phyloP scores from a whole-genome alignment of 2,888 invertebrate genomes.

The Litoditis marina region DNA sequence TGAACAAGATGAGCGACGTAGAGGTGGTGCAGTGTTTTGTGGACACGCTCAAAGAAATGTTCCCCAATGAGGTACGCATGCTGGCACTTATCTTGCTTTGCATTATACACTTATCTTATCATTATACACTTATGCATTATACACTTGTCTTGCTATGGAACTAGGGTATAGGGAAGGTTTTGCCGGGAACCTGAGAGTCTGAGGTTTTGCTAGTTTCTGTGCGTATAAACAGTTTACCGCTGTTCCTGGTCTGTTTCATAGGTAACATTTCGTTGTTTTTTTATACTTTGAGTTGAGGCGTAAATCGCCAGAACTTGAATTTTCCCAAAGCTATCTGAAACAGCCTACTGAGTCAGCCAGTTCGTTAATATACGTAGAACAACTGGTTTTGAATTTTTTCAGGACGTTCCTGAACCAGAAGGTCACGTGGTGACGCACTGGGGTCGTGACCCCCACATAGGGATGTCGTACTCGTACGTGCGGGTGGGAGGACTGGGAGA shows the following conservation, averaged over 20 bases:
- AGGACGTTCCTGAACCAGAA: slow-evolving; percentile 63
- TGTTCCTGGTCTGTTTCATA: no score
- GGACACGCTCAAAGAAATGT: slow-evolving; percentile 61
- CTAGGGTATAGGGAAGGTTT: no score
- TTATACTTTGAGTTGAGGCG: no score
- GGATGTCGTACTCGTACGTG: slow-evolving; percentile 65
- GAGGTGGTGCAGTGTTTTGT: slow-evolving; percentile 63
- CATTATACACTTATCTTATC: background rate
- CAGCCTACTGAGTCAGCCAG: background rate
- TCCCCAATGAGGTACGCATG: slow-evolving; percentile 64
- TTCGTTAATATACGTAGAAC: background rate
- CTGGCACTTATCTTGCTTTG: background rate
- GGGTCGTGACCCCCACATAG: slow-evolving; percentile 62
- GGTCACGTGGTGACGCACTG: slow-evolving; percentile 64
- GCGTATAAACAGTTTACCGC: no score
- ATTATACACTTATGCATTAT: background rate
- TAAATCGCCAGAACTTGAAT: no score
- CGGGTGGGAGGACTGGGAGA: slow-evolving; percentile 63
- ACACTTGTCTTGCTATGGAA: background rate
- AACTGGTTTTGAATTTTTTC: no score
- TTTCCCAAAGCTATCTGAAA: background rate
- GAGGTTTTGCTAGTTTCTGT: no score
- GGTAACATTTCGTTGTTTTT: no score
- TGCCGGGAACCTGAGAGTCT: no score
- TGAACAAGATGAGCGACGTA: slow-evolving; percentile 62